Evolutionary conservation across 2,888 invertebrate species (phyloP).

Genomic region (Erebia palarica): DNA sequence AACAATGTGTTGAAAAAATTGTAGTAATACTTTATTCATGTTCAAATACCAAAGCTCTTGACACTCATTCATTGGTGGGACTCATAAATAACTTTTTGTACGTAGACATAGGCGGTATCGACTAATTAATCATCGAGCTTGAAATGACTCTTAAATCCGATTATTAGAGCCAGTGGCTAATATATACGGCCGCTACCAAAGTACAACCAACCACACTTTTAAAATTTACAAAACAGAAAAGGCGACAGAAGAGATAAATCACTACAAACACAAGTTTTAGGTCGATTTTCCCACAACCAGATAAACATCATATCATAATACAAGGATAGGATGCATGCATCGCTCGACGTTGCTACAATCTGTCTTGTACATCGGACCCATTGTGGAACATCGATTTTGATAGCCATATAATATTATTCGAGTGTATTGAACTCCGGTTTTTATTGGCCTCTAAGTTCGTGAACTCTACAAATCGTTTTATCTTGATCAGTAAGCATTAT

Average conservation of each 20-base stretch:
- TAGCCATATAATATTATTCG: constrained; percentile 44
- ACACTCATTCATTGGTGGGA: constrained; percentile 15
- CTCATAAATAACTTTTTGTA: constrained; percentile 43
- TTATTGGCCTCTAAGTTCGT: constrained; percentile 39
- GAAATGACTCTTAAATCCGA: constrained; percentile 58
- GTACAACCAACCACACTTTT: constrained; percentile 23
- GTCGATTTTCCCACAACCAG: constrained; percentile 24
- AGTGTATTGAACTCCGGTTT: constrained; percentile 45
- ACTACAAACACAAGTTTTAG: constrained; percentile 22
- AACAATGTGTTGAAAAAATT: constrained; percentile 15
- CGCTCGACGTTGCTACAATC: constrained; percentile 47
- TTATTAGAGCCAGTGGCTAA: constrained; percentile 57
- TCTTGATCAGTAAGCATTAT: constrained; percentile 35
- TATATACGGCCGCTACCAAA: constrained; percentile 46
- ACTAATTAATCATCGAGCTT: constrained; percentile 61
- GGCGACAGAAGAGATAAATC: constrained; percentile 8
- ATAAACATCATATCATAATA: constrained; percentile 10
- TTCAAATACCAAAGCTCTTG: constrained; percentile 22
- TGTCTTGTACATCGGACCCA: constrained; percentile 49
- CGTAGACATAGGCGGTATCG: constrained; percentile 41
- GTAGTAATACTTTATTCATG: constrained; percentile 22
- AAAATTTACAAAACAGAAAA: constrained; percentile 17
- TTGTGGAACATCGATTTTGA: constrained; percentile 45
- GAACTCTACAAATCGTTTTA: constrained; percentile 36
- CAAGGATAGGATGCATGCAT: constrained; percentile 30